Conservation (phyloP, 2,797 vertebrate species). For the Enteromius anoplus region DNA sequence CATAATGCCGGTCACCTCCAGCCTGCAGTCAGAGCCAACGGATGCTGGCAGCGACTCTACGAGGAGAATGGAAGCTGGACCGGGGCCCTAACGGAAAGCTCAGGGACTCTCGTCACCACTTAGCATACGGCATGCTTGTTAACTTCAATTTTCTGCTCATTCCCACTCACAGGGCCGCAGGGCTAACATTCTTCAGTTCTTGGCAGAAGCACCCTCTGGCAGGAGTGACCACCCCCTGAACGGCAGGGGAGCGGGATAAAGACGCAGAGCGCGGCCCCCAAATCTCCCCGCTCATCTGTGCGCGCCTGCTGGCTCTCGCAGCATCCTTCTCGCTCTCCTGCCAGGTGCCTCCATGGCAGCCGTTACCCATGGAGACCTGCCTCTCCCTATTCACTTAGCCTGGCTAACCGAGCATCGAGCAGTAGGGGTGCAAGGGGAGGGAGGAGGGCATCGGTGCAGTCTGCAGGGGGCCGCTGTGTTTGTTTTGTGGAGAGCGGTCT, state of each 20-base stretch:
- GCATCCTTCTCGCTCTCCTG: conserved; percentile 65
- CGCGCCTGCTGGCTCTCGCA: conserved; percentile 61
- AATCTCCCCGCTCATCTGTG: conserved; percentile 51
- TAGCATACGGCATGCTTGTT: conserved; percentile 79
- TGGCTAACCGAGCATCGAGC: conserved; percentile 66
- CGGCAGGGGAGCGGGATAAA: conserved; percentile 46
- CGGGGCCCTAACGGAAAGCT: conserved; percentile 71
- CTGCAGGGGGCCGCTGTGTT: conserved; percentile 68
- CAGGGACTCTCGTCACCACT: conserved; percentile 71
- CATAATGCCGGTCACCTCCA: conserved; percentile 51
- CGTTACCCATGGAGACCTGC: conserved; percentile 70
- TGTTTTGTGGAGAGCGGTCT: conserved; percentile 66
- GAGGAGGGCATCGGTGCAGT: conserved; percentile 64
- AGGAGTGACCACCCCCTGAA: conserved; percentile 56
- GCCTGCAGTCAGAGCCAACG: conserved; percentile 42
- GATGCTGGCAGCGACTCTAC: conserved; percentile 65
- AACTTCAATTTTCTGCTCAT: conserved; percentile 82
- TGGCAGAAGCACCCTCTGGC: conserved; percentile 68
- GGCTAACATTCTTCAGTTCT: conserved; percentile 72
- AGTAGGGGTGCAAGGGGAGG: conserved; percentile 60
- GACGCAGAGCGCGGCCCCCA: conserved; percentile 12
- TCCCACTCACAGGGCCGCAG: conserved; percentile 68
- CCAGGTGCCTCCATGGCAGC: conserved; percentile 76
- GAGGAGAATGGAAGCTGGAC: conserved; percentile 58
- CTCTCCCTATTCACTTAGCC: conserved; percentile 68